Percentiles rank a stretch among this genome's conserved stretches.
These are phyloP conservation scores for Nebria brevicollis DNA, from an alignment of 2,888 invertebrate genomes.

Conservation along the genomic window DNA sequence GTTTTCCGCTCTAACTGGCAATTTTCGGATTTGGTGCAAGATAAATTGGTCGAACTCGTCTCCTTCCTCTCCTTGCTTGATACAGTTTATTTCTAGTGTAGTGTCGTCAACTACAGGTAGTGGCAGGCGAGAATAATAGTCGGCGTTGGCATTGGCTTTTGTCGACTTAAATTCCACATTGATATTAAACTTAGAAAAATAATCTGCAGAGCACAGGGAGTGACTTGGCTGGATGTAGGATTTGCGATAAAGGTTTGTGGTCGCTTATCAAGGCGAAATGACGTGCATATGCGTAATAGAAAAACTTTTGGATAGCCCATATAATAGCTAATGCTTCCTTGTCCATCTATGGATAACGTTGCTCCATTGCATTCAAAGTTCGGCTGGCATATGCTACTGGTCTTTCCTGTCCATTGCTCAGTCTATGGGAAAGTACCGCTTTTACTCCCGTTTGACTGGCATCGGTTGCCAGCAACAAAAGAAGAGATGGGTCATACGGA, in stretches of 20 bases:
- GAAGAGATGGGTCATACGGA: constrained; percentile 40
- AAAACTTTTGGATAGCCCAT: constrained; percentile 45
- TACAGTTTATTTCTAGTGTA: too few species aligned
- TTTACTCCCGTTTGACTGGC: constrained; percentile 48
- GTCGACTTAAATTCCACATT: constrained; percentile 32
- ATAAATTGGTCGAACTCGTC: constrained; percentile 39
- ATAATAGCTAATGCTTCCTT: constrained; percentile 49
- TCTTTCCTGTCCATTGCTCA: constrained; percentile 22
- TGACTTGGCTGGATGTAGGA: constrained; percentile 49
- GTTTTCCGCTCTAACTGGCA: constrained; percentile 41
- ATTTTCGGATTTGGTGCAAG: constrained; percentile 33
- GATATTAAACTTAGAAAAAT: constrained; percentile 40
- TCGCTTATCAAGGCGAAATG: constrained; percentile 49
- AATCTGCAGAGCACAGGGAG: constrained; percentile 48
- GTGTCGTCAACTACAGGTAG: constrained; percentile 4
- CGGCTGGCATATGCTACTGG: constrained; percentile 48
- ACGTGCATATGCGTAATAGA: constrained; percentile 48
- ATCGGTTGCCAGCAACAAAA: constrained; percentile 47
- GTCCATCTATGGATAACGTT: constrained; percentile 47
- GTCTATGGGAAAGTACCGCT: constrained; percentile 47
- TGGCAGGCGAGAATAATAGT: constrained; percentile 31
- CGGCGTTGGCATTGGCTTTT: constrained; percentile 46
- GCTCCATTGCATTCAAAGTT: constrained; percentile 46
- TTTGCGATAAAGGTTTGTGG: constrained; percentile 49
- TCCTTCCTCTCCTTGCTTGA: not conserved